A percentile compares a stretch with the other conserved stretches of the same genome.
These are phyloP conservation scores for Xenops minutus DNA, from an alignment of 2,797 vertebrate genomes.

Conservation along the genomic window DNA sequence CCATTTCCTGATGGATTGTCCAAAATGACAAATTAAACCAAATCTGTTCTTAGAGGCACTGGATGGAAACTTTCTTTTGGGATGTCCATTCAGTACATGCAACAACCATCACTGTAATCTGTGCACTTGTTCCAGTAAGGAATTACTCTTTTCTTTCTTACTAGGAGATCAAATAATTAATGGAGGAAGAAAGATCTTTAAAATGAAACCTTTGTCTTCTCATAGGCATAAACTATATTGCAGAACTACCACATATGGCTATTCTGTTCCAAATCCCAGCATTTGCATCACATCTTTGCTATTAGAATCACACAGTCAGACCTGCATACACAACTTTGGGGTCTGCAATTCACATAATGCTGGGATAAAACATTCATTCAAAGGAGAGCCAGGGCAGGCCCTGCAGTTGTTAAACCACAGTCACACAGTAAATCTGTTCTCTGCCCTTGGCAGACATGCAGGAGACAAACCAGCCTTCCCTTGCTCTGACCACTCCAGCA, in stretches of 20 bases:
- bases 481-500: not conserved
- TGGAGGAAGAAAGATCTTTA: not conserved
- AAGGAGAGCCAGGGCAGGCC: not conserved
- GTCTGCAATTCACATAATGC: not conserved
- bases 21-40: conserved; percentile 1
- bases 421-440: not conserved
- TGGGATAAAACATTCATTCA: not conserved
- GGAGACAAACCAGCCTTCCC: not conserved
- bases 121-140: not conserved
- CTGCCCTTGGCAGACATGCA: not conserved
- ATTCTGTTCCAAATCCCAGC: not conserved
- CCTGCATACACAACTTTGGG: not conserved
- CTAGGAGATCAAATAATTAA: not conserved
- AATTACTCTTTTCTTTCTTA: not conserved
- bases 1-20: not conserved
- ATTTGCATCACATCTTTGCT: not conserved
- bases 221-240: not conserved
- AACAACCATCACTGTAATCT: not conserved
- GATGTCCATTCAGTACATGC: not conserved
- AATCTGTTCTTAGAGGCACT: not conserved
- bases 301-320: not conserved
- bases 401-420: not conserved
- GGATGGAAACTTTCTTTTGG: not conserved
- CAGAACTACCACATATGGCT: not conserved
- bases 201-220: not conserved